A percentile compares a stretch with the other conserved stretches of the same genome.
phyloP scores from a whole-genome alignment of 1,140 invertebrate species.

The Rhyacophila brunnea region DNA sequence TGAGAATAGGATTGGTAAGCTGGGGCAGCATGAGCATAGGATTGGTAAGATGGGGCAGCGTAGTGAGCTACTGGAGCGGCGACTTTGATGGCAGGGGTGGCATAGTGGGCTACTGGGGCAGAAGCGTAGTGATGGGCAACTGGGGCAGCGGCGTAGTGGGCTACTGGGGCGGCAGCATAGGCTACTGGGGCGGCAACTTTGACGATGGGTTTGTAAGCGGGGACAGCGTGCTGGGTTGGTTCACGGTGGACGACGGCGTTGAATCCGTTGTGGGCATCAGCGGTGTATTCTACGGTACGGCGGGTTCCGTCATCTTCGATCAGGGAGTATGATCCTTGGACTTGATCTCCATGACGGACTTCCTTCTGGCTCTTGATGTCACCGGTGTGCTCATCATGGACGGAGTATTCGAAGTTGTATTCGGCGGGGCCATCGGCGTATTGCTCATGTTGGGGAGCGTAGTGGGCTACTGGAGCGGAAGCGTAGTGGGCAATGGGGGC shows the following conservation, averaged over 20 bases:
- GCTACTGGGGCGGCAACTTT: conserved; percentile 21
- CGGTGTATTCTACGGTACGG: conserved; percentile 71
- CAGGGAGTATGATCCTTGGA: conserved; percentile 60
- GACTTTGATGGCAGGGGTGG: conserved; percentile 39
- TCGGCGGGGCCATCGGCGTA: conserved; percentile 44
- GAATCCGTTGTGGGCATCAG: conserved; percentile 69
- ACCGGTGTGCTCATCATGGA: conserved; percentile 56
- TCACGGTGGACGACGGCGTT: conserved; percentile 64
- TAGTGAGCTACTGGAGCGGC: conserved; percentile 23
- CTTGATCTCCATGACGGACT: conserved; percentile 57
- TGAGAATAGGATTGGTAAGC: conserved; percentile 14
- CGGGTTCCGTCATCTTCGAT: conserved; percentile 66
- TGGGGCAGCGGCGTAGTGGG: conserved; percentile 41
- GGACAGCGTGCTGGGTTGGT: conserved; percentile 44
- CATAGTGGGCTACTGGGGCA: conserved; percentile 37
- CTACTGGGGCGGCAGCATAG: conserved; percentile 7
- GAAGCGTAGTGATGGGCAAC: conserved; percentile 28
- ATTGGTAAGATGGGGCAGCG: conserved; percentile 19
- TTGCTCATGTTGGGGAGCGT: conserved; percentile 39
- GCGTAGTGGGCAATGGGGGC: conserved; percentile 36
- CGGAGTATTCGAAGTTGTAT: conserved; percentile 49
- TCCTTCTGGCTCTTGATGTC: conserved; percentile 63
- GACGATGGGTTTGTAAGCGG: conserved; percentile 41
- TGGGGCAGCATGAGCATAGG: conserved; percentile 20
- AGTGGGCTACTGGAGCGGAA: conserved; percentile 36